Evolutionary conservation across 2,113 vertebrate genomes (phyloP), one percentile per base, ranked within the genome.

Genomic region (Caracal caracal): DNA sequence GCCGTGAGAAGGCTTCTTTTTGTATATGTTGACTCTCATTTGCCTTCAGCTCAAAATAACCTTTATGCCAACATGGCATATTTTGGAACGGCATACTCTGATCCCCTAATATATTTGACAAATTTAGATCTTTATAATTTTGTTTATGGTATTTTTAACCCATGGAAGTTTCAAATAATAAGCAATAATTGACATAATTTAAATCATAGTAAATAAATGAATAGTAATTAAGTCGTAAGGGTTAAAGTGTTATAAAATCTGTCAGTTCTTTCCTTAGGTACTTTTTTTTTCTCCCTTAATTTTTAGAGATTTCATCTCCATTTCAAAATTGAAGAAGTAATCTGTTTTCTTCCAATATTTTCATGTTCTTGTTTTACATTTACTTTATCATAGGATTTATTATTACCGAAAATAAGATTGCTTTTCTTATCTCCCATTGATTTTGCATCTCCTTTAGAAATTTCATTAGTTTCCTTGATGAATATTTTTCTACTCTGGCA

Each of bases 391-490:
- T 61, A 37, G 78, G 17, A 40, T 76, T 95, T 33, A 68, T 84
- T 47, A 30, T 71, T 59, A 30, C 35, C 66, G n/a, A 93, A 84
- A 85, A 59, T 70, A 65, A 88, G 37, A 13, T 70, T 66, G 13
- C 71, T 93, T 94, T 49, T 35, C 28, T 90, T 43, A 22, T 8
- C 1, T 85, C 28, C 20, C 80, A 51, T 65, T 85, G 91, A 65
- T 92, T 94, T 87, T 61, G 24, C 28, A 37, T 79, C 79, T 84
- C 83, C 63, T 89, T 85, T 37, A 83, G 80, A 92, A 80, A 59
- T 90, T 81, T 81, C 35, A 70, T 80, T 91, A 33, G 24, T 95
- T 84, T 94, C 35, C 17, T 94, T 63, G 20, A 49, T 73, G 79
- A 51, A 1, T 80, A 66, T 84, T 76, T 92, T 63, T 95, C 47